Conservation (phyloP, 2,888 invertebrate species). For the Monochamus alternatus region DNA sequence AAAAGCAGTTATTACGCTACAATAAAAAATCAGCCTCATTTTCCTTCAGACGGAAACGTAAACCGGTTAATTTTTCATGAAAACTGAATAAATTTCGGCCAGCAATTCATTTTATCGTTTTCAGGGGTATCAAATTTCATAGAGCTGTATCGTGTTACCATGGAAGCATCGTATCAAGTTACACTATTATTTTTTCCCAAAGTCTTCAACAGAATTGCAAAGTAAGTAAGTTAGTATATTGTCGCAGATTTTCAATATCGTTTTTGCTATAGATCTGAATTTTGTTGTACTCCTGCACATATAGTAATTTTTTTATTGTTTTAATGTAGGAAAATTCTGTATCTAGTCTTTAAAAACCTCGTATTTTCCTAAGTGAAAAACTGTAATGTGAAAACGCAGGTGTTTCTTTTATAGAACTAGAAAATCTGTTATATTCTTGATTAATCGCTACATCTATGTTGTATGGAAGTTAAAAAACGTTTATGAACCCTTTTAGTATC, state of each 20-base stretch:
- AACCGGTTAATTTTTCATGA: background rate
- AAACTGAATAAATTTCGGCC: background rate
- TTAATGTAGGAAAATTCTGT: too few species aligned
- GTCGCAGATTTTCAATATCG: too few species aligned
- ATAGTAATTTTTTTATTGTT: too few species aligned
- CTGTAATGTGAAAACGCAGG: background rate
- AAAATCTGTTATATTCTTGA: background rate
- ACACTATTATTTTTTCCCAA: background rate
- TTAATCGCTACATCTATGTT: too few species aligned
- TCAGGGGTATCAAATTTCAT: slow-evolving; percentile 1
- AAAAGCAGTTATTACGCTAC: background rate
- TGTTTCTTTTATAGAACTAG: background rate
- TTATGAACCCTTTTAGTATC: background rate
- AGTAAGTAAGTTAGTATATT: too few species aligned
- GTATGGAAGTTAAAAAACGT: too few species aligned
- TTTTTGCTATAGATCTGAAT: too few species aligned
- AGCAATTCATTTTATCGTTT: background rate
- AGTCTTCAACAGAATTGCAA: too few species aligned
- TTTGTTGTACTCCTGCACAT: too few species aligned
- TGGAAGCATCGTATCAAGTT: background rate
- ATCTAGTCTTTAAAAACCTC: too few species aligned
- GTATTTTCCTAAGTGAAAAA: too few species aligned
- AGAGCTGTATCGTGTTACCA: background rate
- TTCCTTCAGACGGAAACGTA: background rate
- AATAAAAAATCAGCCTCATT: background rate